Conservation (phyloP, 2,797 vertebrate species). For the Centropyge bicolor region DNA sequence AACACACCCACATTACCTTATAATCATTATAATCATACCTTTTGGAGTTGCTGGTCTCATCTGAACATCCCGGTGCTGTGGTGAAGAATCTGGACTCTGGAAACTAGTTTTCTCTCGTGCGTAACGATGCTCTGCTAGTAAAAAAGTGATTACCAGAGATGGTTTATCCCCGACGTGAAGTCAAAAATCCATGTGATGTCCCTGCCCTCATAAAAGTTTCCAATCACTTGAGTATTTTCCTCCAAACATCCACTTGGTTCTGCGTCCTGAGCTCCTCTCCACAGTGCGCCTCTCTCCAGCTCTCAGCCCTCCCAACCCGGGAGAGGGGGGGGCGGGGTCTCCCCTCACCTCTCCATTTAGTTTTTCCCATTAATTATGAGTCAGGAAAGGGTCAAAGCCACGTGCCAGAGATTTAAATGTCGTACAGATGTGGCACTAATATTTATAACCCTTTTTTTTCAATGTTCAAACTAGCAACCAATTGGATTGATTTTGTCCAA, state of each 20-base stretch:
- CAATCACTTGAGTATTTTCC: not conserved
- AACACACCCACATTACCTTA: not conserved
- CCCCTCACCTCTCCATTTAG: conserved; percentile 17
- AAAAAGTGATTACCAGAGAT: not conserved
- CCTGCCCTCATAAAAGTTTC: not conserved
- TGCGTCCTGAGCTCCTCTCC: conserved; percentile 18
- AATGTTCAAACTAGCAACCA: not conserved
- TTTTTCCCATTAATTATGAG: conserved; percentile 36
- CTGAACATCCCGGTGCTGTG: conserved; percentile 41
- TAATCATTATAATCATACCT: conserved; percentile 54
- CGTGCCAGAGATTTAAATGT: not conserved
- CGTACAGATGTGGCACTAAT: not conserved
- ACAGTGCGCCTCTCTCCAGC: conserved; percentile 16
- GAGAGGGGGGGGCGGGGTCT: conserved; percentile 56
- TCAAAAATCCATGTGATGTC: conserved; percentile 23
- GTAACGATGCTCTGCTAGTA: conserved; percentile 15
- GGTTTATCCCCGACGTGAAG: not conserved
- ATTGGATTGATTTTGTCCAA: not conserved
- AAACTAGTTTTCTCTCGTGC: not conserved
- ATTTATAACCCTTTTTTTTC: not conserved
- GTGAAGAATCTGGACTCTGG: not conserved
- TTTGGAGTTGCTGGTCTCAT: conserved; percentile 17
- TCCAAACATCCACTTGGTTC: not conserved
- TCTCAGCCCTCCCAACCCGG: conserved; percentile 27
- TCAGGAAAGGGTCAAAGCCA: conserved; percentile 17